Base-by-base conservation (phyloP, 2,113 vertebrate genomes). In the Psilopsiagon aymara region DNA sequence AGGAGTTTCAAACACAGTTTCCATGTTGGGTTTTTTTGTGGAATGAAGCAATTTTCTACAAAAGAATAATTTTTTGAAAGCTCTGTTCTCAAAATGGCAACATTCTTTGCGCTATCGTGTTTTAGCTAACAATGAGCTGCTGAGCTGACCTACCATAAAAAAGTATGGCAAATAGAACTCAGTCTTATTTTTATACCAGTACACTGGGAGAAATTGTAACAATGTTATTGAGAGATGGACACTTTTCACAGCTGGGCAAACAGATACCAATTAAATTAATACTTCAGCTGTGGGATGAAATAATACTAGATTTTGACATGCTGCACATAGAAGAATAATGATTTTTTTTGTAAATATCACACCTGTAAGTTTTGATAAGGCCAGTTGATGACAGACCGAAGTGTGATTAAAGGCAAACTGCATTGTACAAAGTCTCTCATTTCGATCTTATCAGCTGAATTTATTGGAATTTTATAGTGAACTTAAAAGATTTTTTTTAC, bases 371-470 rank as follows among this genome's bases (percentile, higher is more conserved):
- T 91, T 90, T 80, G 41, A 66, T 87, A 89, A 73, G 13, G 7
- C 27, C 39, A 51, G 19, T 0, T 78, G 31, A 89, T 76, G 70
- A 35, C 39, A 87, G 64, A 59, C 12, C 67, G 80, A 74, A 89
- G 44, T n/a, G 55, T 39, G 63, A 76, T 60, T 71, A 76, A 87
- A 96, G 86, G 92, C 91, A 96, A 94, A 63, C 51, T 93, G 87
- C 94, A 95, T 31, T 96, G 71, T 84, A 75, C n/a, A 51, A 96
- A 95, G 76, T 94, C 92, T 86, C 83, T 91, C 64, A 70, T 66
- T 79, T 95, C 91, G 77, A 91, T 95, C 89, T 94, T 74, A 93
- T 86, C 66, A 91, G 80, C 57, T 76, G 86, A 87, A 92, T 93
- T 90, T 80, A 77, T 63, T 92, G 79, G 37, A 95, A 92, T 85